A percentile compares a stretch with the other conserved stretches of the same genome.
phyloP scores from a whole-genome alignment of 1,140 invertebrate species.

The Drosophila melanica region DNA sequence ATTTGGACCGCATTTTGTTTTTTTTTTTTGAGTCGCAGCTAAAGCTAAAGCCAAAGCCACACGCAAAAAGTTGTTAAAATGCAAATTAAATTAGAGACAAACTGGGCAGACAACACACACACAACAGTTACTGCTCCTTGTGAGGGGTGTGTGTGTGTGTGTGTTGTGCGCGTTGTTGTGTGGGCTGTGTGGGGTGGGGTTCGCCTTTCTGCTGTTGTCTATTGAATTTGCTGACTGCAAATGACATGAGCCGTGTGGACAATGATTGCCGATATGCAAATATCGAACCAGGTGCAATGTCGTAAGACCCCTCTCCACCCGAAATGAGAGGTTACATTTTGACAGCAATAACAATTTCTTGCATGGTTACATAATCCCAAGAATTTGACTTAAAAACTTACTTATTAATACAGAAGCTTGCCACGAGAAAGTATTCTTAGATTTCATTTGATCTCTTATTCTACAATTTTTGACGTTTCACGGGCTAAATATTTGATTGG shows the following conservation, averaged over 20 bases:
- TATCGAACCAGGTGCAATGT: constrained; percentile 37
- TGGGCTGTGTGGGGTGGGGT: constrained; percentile 51
- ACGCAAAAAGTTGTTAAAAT: constrained; percentile 83
- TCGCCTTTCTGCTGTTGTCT: constrained; percentile 39
- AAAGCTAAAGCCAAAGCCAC: constrained; percentile 61
- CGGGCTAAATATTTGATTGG: too few species aligned
- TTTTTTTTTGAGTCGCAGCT: constrained; percentile 39
- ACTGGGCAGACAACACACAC: constrained; percentile 51
- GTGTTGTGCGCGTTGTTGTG: constrained; percentile 32
- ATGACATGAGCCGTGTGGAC: constrained; percentile 47
- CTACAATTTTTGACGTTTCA: background rate
- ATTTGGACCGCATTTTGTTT: constrained; percentile 27
- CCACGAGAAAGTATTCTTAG: background rate
- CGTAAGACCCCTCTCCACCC: background rate
- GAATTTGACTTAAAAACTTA: background rate
- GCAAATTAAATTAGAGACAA: constrained; percentile 82
- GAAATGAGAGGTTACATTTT: constrained; percentile 16
- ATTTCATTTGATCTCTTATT: background rate
- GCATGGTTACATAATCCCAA: constrained; percentile 24
- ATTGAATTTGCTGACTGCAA: constrained; percentile 41
- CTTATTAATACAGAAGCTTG: background rate
- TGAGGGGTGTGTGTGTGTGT: constrained; percentile 19
- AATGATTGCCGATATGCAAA: constrained; percentile 54
- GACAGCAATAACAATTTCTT: constrained; percentile 29
- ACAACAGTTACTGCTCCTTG: constrained; percentile 16